Evolutionary conservation across 2,888 invertebrate genomes (phyloP), one percentile per base, ranked within the genome.

Genomic region (Microctonus hyperodae): DNA sequence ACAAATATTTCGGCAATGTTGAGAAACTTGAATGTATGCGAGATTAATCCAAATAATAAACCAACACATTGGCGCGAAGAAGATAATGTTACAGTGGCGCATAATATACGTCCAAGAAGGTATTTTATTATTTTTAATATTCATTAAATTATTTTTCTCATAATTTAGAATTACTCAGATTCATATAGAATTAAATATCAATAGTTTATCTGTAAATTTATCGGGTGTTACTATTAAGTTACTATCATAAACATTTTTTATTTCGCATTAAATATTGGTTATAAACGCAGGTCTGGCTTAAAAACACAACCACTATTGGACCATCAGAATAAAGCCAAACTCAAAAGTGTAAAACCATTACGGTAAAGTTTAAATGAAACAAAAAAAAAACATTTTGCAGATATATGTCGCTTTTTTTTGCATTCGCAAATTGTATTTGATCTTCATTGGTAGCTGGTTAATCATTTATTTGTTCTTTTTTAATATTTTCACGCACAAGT

Each of bases 241-340:
- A 20, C 23, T 22, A 1, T 6, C 6, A 58, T 7, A 11, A 58
- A 20, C 28, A 25, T 60, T 48, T 2, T 10, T 37, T 16, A 20
- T 23, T 16, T 1, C 9, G 7, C 9, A 20, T 33, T 53, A 55
- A 16, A 60, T 62, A 59, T 59, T 37, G 53, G 20, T 70, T 70
- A 56, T 65, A 69, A 72, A 68, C 64, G 60, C 74, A 79, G 76
- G 74, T 78, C 69, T 68, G 72, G 72, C 69, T 64, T 66, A 63
- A 76, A 76, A 76, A 61, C 70, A 50, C 75, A 74, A 70, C 61
- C 70, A 64, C 51, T 70, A 68, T 67, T 70, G 72, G 70, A 69
- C 68, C 75, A 74, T 57, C 76, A 69, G 67, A 73, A 72, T 70
- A 75, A 72, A 74, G 67, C 72, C 67, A 76, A 76, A 73, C 68